Evolutionary conservation across 2,888 invertebrate genomes (phyloP).

Genomic region (Cactoblastis cactorum): DNA sequence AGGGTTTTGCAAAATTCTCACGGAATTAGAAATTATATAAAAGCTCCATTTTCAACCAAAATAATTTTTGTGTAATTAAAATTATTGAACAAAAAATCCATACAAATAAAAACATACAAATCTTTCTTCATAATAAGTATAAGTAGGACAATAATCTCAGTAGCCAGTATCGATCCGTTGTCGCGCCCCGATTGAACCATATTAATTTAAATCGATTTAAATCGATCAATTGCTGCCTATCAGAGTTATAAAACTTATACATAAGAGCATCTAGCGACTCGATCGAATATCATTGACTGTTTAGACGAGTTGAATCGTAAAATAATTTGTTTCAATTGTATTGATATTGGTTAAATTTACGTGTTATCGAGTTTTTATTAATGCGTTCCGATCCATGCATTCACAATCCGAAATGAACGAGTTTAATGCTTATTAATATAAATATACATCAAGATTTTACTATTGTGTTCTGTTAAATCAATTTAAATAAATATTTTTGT

Average conservation of each 20-base stretch:
- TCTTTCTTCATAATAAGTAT: too few species aligned
- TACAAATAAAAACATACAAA: too few species aligned
- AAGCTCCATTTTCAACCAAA: too few species aligned
- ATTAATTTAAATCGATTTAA: constrained; percentile 68
- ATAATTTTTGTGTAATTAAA: too few species aligned
- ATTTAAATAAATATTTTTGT: background rate
- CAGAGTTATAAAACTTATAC: constrained; percentile 69
- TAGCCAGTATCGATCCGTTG: constrained; percentile 37
- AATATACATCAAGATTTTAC: constrained; percentile 1
- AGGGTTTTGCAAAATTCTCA: too few species aligned
- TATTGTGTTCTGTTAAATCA: background rate
- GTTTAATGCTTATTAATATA: constrained; percentile 8
- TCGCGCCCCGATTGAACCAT: constrained; percentile 62
- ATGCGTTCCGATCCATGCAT: background rate
- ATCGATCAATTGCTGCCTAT: constrained; percentile 73
- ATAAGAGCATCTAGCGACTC: constrained; percentile 53
- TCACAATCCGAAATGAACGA: background rate
- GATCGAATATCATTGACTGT: constrained; percentile 71
- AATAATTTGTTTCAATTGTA: constrained; percentile 70
- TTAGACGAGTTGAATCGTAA: constrained; percentile 60
- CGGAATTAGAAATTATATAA: too few species aligned
- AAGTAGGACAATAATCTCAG: too few species aligned
- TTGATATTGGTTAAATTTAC: constrained; percentile 59
- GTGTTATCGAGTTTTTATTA: constrained; percentile 24
- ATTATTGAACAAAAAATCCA: too few species aligned